Conservation (phyloP, 2,888 invertebrate genomes). For the Leucania comma region DNA sequence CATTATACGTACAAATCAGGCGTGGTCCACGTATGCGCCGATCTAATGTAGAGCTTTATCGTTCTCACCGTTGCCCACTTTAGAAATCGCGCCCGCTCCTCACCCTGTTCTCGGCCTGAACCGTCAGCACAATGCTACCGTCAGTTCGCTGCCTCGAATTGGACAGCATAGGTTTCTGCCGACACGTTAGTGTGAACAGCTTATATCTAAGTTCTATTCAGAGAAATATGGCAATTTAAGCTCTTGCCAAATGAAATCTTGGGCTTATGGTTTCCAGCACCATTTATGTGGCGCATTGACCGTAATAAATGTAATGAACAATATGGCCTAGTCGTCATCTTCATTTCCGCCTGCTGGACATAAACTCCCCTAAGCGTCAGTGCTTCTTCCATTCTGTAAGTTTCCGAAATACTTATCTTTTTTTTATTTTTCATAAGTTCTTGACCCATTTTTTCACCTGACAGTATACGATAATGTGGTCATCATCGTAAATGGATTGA, state of each 20-base stretch:
- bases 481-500: too few relatives aligned
- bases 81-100: background rate
- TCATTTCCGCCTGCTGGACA: too few relatives aligned
- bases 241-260: background rate
- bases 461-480: too few relatives aligned
- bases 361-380: too few relatives aligned
- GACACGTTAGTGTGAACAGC: constrained; percentile 1
- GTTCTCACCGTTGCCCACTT: background rate
- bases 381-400: too few relatives aligned
- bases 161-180: background rate
- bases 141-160: constrained; percentile 6
- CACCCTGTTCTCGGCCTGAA: background rate
- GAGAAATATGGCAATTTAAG: background rate
- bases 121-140: constrained; percentile 4
- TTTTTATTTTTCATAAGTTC: too few relatives aligned
- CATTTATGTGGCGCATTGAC: background rate
- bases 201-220: constrained; percentile 2
- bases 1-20: too few relatives aligned
- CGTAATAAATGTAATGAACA: background rate
- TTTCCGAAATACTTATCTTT: too few relatives aligned
- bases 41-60: too few relatives aligned
- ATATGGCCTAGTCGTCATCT: background rate
- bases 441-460: too few relatives aligned
- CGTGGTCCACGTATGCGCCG: too few relatives aligned
- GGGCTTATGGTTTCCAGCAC: background rate